Evolutionary conservation across 2,797 vertebrate species (phyloP).

Genomic region (Synaphobranchus kaupii): DNA sequence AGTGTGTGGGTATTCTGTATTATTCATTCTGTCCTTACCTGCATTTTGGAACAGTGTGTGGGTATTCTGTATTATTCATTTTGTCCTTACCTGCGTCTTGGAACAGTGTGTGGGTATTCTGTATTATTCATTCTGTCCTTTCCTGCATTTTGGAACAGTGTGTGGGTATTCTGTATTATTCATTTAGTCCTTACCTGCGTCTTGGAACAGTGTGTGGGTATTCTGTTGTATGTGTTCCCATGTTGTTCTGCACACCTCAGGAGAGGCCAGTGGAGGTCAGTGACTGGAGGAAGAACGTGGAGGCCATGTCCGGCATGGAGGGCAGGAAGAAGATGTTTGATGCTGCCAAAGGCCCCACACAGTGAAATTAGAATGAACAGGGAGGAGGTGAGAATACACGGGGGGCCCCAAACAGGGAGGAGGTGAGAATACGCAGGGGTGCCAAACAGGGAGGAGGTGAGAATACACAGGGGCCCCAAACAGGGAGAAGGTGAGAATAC

Average conservation of each 20-base stretch:
- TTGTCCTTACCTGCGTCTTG: background rate
- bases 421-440: background rate
- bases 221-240: background rate
- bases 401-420: background rate
- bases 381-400: background rate
- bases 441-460: background rate
- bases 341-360: slow-evolving; percentile 80
- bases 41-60: too few relatives aligned
- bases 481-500: background rate
- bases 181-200: background rate
- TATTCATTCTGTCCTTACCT: too few relatives aligned
- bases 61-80: background rate
- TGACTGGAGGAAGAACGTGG: slow-evolving; percentile 97
- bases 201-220: too few relatives aligned
- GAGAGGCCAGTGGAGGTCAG: slow-evolving; percentile 92
- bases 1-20: too few relatives aligned
- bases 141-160: too few relatives aligned
- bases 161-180: too few relatives aligned
- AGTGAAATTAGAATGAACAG: slow-evolving; percentile 60
- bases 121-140: too few relatives aligned
- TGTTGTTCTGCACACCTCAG: slow-evolving; percentile 58
- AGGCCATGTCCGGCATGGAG: slow-evolving; percentile 98
- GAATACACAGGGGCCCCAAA: background rate
- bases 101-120: too few relatives aligned
- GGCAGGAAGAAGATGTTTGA: slow-evolving; percentile 99